Evolutionary conservation across 2,888 invertebrate species (phyloP), one percentile per base, ranked within the genome.

Genomic region (Copidosoma aretas): DNA sequence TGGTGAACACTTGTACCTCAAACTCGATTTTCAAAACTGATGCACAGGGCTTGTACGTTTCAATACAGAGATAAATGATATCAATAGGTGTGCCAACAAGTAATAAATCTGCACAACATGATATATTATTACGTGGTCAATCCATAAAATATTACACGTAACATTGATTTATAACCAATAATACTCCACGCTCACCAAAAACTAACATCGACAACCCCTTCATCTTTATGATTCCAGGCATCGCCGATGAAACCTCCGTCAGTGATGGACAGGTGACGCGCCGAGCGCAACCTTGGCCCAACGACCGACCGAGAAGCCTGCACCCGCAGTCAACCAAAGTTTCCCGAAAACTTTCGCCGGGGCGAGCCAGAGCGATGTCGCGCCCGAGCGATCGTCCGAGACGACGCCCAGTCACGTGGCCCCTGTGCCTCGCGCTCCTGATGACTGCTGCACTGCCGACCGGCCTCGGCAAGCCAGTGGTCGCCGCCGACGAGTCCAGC

Each of bases 201-300:
- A 32, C 8, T 32, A 32, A 32, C 8, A 8, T 32, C 32, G 8
- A 32, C 32, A n/a, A n/a, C n/a, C n/a, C n/a, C n/a, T n/a, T n/a
- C n/a, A n/a, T 39, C 57, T 62, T 49, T 74, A 10, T 73, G 52
- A 57, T 79, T 75, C 0, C 78, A 81, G 81, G 76, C 75, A 74
- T 75, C 71, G 71, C 75, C 77, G 74, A 79, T 78, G 79, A 64
- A 74, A 71, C 75, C 70, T 57, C 69, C 67, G 61, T 61, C 73
- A 14, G 43, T 46, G 64, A 72, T 74, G 71, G 74, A 74, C 72
- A 80, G 80, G 77, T 80, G 80, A 80, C 77, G 76, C 74, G 77
- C 71, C 70, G 63, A 72, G 65, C 65, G 60, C 46, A 56, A 43
- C 49, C 39, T 61, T 60, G 57, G 25, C 14, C 32, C 49, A 22